A percentile compares a stretch with the other conserved stretches of the same genome.
phyloP scores from a whole-genome alignment of 2,113 vertebrate genomes.

The Calidris pygmaea region DNA sequence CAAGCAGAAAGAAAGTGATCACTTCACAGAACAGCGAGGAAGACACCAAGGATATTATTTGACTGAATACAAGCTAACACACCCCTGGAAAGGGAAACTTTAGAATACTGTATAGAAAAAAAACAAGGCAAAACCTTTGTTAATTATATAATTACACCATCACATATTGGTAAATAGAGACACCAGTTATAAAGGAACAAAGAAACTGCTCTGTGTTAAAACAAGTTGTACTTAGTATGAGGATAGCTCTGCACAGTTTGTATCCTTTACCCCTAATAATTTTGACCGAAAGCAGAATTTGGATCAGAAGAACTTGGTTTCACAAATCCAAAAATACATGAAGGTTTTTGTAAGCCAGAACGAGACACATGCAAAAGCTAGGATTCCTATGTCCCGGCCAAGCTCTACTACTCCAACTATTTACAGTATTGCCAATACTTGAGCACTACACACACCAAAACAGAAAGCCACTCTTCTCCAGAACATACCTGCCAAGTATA shows the following conservation, averaged over 20 bases:
- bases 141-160: background rate
- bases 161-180: background rate
- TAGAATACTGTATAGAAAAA: background rate
- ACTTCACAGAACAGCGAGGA: background rate
- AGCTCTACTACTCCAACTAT: background rate
- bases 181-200: background rate
- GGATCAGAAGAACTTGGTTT: background rate
- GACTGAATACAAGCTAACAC: background rate
- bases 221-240: background rate
- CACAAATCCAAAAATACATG: background rate
- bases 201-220: background rate
- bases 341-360: background rate
- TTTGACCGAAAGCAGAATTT: background rate
- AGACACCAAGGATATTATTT: background rate
- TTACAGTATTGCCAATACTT: background rate
- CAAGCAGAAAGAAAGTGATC: background rate
- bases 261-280: background rate
- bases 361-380: rapidly evolving
- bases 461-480: background rate
- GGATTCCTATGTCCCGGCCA: background rate
- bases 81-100: background rate
- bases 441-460: background rate
- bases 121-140: background rate
- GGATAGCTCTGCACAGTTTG: background rate
- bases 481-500: background rate